Base-by-base conservation (phyloP, 2,113 vertebrate genomes). In the Planiliza haematocheilus region DNA sequence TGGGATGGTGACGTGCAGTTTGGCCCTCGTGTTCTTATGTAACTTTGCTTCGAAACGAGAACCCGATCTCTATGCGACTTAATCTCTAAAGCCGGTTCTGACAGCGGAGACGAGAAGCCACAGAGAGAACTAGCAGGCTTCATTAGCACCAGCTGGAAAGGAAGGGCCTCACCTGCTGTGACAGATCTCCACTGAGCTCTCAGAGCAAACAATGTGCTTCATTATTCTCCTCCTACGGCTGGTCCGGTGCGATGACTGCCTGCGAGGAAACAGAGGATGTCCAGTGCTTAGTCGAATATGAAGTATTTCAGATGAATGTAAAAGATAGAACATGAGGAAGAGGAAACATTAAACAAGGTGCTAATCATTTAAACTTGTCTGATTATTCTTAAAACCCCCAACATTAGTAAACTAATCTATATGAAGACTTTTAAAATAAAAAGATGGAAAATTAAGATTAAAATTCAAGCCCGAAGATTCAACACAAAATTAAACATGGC, bases 121-220 rank as follows among this genome's bases (percentile, higher is more conserved):
- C 45, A 30, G 72, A 56, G 67, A 79, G 68, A 60, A 78, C 79
- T 79, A 37, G 65, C 71, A 83, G 70, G 70, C 78, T 80, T 90
- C 86, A 87, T 89, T 84, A 89, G 76, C 60, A 63, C 39, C 72
- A 81, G 67, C 77, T 52, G 62, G 52, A 81, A 66, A 75, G 64
- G 68, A 74, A 52, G 73, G 57, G 68, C 52, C 64, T 88, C 79
- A 89, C 87, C 87, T 86, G 72, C 74, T 80, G 79, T 75, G 83
- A 82, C 85, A 82, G 80, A 86, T 72, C 82, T 74, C 63, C 55
- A 81, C 67, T 67, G 74, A 79, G 71, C 64, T 77, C 81, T 79
- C 39, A 55, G 60, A 52, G 70, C 81, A 82, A 84, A 76, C 81
- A 79, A 57, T 43, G 79, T 48, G 66, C 60, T 84, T 83, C 78